Conservation (phyloP, 2,888 invertebrate species). For the Odontothrips loti region DNA sequence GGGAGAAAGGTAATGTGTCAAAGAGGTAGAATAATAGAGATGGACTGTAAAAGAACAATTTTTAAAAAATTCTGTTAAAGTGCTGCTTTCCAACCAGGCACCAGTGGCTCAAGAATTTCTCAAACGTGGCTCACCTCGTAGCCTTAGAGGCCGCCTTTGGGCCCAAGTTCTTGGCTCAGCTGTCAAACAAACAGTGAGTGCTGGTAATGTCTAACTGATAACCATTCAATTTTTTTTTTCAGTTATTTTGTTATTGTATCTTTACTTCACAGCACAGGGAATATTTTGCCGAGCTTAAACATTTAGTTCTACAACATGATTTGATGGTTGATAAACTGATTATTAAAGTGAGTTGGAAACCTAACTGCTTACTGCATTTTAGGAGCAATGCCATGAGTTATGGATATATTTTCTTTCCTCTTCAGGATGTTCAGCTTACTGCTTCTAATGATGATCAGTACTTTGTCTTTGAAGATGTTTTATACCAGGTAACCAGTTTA, state of each 20-base stretch:
- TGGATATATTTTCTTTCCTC: constrained; percentile 27
- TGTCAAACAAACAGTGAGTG: constrained; percentile 59
- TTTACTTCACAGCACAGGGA: constrained; percentile 57
- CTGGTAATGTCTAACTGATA: constrained; percentile 9
- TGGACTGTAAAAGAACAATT: not conserved
- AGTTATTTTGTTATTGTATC: constrained; percentile 20
- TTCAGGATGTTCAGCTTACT: constrained; percentile 83
- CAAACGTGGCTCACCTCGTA: constrained; percentile 77
- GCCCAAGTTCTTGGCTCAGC: constrained; percentile 78
- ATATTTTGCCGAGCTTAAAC: constrained; percentile 76
- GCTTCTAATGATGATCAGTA: constrained; percentile 97
- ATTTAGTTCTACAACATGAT: constrained; percentile 78
- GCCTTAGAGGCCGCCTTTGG: constrained; percentile 79
- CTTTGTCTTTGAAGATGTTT: constrained; percentile 93
- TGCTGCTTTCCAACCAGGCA: constrained; percentile 72
- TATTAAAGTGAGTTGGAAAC: constrained; percentile 62
- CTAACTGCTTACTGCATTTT: constrained; percentile 1
- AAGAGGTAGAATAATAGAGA: not conserved
- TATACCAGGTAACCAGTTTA: constrained; percentile 68
- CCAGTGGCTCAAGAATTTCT: constrained; percentile 86
- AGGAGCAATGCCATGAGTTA: not conserved
- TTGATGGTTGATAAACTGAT: constrained; percentile 90
- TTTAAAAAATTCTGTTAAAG: constrained; percentile 43
- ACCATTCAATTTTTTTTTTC: constrained; percentile 10
- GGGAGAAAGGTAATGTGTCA: constrained; percentile 54